Percentiles rank a stretch among this genome's conserved stretches.
Conservation (phyloP, 2,113 vertebrate genomes). For the Pavo muticus region DNA sequence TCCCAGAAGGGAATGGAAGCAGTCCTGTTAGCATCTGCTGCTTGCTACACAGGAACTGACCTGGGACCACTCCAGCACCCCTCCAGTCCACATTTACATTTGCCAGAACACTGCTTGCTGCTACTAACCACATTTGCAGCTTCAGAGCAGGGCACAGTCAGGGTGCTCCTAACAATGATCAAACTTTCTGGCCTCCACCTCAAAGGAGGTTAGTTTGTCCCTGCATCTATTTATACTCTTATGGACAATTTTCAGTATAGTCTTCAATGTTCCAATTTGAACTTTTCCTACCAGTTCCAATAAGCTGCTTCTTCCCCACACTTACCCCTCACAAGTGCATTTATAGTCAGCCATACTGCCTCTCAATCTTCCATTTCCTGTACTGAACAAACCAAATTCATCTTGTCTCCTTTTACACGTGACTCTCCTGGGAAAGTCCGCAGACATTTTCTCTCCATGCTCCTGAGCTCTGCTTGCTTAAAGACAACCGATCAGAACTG, state of each 20-base stretch:
- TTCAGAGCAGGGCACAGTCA: not conserved
- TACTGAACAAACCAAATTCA: not conserved
- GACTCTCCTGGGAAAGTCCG: not conserved
- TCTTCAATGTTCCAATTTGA: not conserved
- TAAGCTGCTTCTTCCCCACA: not conserved
- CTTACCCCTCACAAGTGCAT: not conserved
- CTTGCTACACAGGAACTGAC: not conserved
- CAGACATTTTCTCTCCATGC: not conserved
- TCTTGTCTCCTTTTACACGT: not conserved
- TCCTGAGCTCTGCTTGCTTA: not conserved
- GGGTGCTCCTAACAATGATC: not conserved
- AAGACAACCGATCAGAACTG: not conserved
- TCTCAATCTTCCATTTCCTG: not conserved
- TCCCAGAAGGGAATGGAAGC: not conserved
- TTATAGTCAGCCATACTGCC: not conserved
- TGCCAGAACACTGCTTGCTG: not conserved
- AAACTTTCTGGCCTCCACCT: not conserved
- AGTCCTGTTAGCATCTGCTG: not conserved
- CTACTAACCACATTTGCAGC: not conserved
- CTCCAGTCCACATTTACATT: not conserved
- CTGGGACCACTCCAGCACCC: accelerated
- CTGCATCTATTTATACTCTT: not conserved
- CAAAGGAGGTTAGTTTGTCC: not conserved
- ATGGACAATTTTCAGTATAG: not conserved
- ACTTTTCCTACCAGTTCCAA: not conserved